Evolutionary conservation across 2,797 vertebrate genomes (phyloP).

Genomic region (Ptychadena robeensis): DNA sequence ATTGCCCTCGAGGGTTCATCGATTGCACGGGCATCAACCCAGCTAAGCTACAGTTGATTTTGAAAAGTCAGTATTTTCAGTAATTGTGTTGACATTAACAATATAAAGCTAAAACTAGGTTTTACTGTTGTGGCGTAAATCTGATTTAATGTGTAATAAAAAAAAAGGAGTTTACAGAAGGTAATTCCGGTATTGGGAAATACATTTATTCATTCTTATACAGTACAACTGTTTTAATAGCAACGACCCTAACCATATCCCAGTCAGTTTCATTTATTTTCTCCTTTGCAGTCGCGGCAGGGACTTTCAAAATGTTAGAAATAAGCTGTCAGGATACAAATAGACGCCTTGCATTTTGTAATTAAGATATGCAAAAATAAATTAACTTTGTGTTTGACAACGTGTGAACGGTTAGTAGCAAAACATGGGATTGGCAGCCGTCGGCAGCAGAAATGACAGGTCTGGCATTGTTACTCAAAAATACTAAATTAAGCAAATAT

Average conservation of each 20-base stretch:
- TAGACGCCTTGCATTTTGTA: conserved; percentile 7
- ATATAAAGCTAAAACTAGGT: too few relatives aligned
- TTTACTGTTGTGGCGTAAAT: too few relatives aligned
- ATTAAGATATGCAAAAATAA: conserved; percentile 49
- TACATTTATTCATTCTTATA: neutral
- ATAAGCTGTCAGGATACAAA: conserved; percentile 31
- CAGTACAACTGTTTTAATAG: neutral
- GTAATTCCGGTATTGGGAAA: neutral
- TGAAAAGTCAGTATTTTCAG: too few relatives aligned
- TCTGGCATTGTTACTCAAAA: conserved; percentile 18
- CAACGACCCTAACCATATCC: neutral
- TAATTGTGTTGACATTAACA: too few relatives aligned
- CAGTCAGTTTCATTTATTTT: conserved; percentile 11
- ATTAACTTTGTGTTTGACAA: conserved; percentile 32
- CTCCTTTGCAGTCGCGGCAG: neutral
- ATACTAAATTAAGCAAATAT: conserved; percentile 49
- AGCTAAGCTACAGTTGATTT: too few relatives aligned
- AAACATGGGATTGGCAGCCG: neutral
- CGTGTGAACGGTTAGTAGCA: neutral
- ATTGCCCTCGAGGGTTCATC: too few relatives aligned
- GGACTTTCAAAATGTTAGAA: neutral
- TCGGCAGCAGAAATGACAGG: neutral
- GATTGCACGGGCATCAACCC: too few relatives aligned
- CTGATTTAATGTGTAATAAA: too few relatives aligned
- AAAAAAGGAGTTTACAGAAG: too few relatives aligned